These are phyloP conservation scores for Agrochola circellaris DNA, from an alignment of 2,888 invertebrate species.

Conservation along the genomic window DNA sequence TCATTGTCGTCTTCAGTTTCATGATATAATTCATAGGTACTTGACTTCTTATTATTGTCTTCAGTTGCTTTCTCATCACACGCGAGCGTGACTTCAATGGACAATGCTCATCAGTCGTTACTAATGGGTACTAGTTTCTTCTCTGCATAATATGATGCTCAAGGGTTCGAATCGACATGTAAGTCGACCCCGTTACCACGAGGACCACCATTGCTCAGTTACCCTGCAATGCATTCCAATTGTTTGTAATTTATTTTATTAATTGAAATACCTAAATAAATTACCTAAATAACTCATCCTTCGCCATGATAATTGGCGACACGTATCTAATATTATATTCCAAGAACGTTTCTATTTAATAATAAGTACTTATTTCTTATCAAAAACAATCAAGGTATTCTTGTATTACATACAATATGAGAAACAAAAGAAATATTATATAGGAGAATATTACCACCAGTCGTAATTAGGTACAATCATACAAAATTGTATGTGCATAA, in stretches of 20 bases:
- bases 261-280: background rate
- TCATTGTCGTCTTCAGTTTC: background rate
- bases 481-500: background rate
- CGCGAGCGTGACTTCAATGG: background rate
- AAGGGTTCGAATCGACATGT: no score
- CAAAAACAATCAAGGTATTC: slow-evolving; percentile 5
- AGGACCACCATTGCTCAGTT: background rate
- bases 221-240: background rate
- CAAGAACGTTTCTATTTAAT: background rate
- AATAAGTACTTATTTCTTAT: background rate
- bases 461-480: slow-evolving; percentile 20
- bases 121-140: background rate
- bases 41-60: background rate
- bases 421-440: no score
- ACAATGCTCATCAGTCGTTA: background rate
- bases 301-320: background rate
- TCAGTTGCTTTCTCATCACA: background rate
- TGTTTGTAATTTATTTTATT: background rate
- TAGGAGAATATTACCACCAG: no score
- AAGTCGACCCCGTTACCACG: no score
- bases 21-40: background rate
- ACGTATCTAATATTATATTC: slow-evolving; percentile 11
- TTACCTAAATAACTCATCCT: background rate
- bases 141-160: no score
- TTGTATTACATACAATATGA: background rate